Evolutionary conservation across 1,140 invertebrate species (phyloP), one percentile per base, ranked within the genome.

Genomic region (Agrypnia vestita): DNA sequence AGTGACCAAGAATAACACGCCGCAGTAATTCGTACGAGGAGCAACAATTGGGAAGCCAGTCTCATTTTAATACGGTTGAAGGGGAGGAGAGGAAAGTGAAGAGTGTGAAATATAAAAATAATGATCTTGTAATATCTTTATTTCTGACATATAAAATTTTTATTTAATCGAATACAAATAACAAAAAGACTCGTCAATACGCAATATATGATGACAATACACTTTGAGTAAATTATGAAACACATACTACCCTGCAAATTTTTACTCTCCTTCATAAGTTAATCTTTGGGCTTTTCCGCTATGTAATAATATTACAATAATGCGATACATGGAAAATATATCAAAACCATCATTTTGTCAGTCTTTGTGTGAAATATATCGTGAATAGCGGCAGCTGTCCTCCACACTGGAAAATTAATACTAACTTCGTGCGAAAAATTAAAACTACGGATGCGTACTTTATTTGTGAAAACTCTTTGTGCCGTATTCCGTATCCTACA

Each of bases 121-220:
- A 35, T 6, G 6, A 56, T 43, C 13, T 56, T 56, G 51, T 56
- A 21, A 53, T 74, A 74, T 53, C 11, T 55, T 64, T 78, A 78
- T 71, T 67, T 71, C 64, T 55, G 76, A 78, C 76, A 78, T 78
- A 78, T 69, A 78, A 71, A 78, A 73, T 75, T 77, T 35, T 78
- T 83, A 80, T 82, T 80, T 80, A 82, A 83, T 80, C 77, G 78
- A 83, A 80, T 83, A 83, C 79, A 83, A 80, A 83, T 80, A n/a
- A n/a, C 76, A 83, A 82, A 71, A 79, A 75, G 71, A 79, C 49
- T 75, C 71, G 77, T 82, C 71, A 82, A 79, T 78, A 82, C 74
- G 78, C 75, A 51, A 47, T 80, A 43, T 17, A 62, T 53, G 44
- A 67, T 44, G 67, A 71, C 61, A 53, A 44, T 17, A 76, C 19